phyloP scores from a whole-genome alignment of 92 coral and sea anemone species.

The Scolanthus callimorphus region DNA sequence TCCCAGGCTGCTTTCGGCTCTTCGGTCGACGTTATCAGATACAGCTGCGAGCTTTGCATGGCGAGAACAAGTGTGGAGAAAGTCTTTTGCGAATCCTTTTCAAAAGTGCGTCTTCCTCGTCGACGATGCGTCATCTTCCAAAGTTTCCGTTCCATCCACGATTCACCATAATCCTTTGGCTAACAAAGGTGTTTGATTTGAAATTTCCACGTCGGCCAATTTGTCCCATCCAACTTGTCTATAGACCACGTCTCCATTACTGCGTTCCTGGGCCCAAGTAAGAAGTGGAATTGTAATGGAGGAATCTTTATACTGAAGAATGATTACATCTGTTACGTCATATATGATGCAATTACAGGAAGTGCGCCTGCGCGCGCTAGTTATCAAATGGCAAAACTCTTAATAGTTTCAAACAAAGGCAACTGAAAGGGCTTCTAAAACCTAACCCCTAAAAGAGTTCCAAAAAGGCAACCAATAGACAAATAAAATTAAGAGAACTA shows the following conservation, averaged over 20 bases:
- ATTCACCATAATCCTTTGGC: slow-evolving; percentile 32
- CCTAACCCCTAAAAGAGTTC: too few relatives aligned
- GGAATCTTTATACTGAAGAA: not conserved
- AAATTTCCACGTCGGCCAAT: slow-evolving; percentile 44
- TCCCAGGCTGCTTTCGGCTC: slow-evolving; percentile 30
- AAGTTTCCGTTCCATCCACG: slow-evolving; percentile 26
- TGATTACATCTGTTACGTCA: not conserved
- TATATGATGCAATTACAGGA: not conserved
- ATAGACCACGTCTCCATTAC: slow-evolving; percentile 31
- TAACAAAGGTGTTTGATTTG: slow-evolving; percentile 32
- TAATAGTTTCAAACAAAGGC: not conserved
- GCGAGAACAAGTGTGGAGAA: slow-evolving; percentile 34
- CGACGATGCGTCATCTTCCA: slow-evolving; percentile 17
- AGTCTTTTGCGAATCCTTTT: not conserved
- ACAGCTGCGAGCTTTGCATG: slow-evolving; percentile 27
- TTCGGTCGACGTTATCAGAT: slow-evolving; percentile 32
- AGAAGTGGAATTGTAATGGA: not conserved
- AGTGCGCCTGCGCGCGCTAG: not conserved
- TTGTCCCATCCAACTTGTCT: slow-evolving; percentile 20
- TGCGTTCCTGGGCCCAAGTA: not conserved
- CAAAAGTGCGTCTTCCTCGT: slow-evolving; percentile 3
- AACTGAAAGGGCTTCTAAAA: too few relatives aligned
- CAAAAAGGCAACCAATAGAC: too few relatives aligned
- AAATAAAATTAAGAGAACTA: too few relatives aligned
- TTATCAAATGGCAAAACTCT: not conserved